Base-by-base conservation (phyloP, 2,888 invertebrate genomes). In the Microplitis manilae region DNA sequence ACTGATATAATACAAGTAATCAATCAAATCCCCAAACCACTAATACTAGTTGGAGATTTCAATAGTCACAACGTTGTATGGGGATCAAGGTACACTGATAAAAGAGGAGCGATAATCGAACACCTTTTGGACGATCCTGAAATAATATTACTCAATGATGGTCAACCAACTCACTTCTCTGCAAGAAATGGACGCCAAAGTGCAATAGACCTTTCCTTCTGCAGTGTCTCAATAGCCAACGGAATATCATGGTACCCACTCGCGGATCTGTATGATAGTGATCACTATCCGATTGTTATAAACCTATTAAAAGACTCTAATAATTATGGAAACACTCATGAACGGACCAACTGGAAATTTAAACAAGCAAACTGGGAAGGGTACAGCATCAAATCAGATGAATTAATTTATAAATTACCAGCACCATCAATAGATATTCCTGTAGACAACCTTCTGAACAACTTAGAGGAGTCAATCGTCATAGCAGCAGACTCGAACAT, bases 31-130 rank as follows among this genome's bases (percentile, higher is more conserved):
- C 84, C 84, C 1, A 77, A 76, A 73, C 84, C 84, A 1, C 77
- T 79, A n/a, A 76, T 85, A 5, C 68, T 84, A 1, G 39, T 82
- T 2, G 84, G 84, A 0, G 84, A 85, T 64, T 83, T 85, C 38
- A 84, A 84, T 41, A 81, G 80, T 20, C 80, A 84, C 50, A 79
- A 75, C 40, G 5, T 59, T 0, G 4, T 81, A 4, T 85, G 82
- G 81, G 80, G 83, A 8, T 83, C 80, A 4, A 30, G 40, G 2
- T 75, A 79, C 38, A 75, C 76, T 13, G 78, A 81, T 5, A n/a
- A 20, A 0, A 69, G 74, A 70, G 77, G 65, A 39, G 68, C 61
- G 13, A 62, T 59, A 1, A 64, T 77, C 9, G 69, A 77, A 59
- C 61, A 59, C 4, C 41, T 41, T 6, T 13, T 83, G 38, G 78